These are phyloP conservation scores for Muscicapa adusta DNA, from an alignment of 2,113 vertebrate genomes.

Conservation along the genomic window DNA sequence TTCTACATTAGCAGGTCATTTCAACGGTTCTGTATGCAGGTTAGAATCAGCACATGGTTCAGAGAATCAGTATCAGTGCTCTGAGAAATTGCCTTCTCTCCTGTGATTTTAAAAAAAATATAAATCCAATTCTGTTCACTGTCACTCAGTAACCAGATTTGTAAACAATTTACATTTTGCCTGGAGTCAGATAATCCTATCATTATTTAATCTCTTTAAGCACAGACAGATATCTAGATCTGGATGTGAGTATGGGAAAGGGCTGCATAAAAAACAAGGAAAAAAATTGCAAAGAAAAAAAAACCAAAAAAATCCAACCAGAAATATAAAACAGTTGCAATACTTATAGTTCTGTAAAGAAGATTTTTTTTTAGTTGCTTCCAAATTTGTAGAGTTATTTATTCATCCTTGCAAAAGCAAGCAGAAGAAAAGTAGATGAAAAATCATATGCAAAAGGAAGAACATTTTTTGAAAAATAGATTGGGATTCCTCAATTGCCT, in stretches of 20 bases:
- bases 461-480: rapidly evolving
- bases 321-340: not conserved
- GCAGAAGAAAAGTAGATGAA: not conserved
- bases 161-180: constrained; percentile 13
- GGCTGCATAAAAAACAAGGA: not conserved
- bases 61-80: not conserved
- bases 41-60: not conserved
- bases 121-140: not conserved
- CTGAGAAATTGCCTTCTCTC: not conserved
- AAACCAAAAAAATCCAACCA: not conserved
- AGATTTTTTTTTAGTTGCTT: not conserved
- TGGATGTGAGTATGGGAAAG: not conserved
- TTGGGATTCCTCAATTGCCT: not conserved
- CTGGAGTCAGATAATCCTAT: not conserved
- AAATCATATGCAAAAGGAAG: not conserved
- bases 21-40: not conserved
- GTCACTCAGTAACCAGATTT: not conserved
- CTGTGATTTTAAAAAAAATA: not conserved
- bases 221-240: not conserved
- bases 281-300: not conserved
- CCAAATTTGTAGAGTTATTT: not conserved
- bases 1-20: not conserved
- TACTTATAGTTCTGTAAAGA: not conserved
- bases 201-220: constrained; percentile 1
- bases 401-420: not conserved